Evolutionary conservation across 2,797 vertebrate genomes (phyloP), one percentile per base, ranked within the genome.

Genomic region (Adrianichthys oophorus): DNA sequence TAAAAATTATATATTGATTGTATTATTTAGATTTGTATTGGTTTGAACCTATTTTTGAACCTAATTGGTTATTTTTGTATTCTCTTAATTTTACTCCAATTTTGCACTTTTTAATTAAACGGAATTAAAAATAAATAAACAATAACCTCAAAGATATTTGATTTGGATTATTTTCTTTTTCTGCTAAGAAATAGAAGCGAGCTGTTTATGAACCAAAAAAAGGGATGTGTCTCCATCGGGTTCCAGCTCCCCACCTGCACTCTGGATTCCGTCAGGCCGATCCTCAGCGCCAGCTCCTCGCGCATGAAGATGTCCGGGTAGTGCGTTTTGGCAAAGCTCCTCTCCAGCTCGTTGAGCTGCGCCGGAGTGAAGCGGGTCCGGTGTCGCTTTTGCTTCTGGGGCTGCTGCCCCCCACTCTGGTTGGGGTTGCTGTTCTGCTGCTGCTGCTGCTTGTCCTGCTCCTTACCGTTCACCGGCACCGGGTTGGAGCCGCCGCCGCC

Each of bases 231-330:
- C 15, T 23, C 40, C 32, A 54, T 52, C 14, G 15, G 12, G 37
- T 40, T 47, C 53, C 57, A 46, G 1, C 16, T 43, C 15, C 15
- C 70, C 94, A 98, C 97, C 96, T 98, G 96, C 68, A 98, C 96
- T 49, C 96, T 92, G 72, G 97, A 99, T 82, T 99, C 97, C 2
- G 97, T 99, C 82, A 99, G 95, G 68, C 95, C 97, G 89, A 99
- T 95, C 75, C 97, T 93, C 75, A 99, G 88, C 40, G 97, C 97
- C 90, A 99, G 90, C 70, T 99, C 97, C 82, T 99, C 97, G 13
- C 97, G 88, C 97, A 99, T 99, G 86, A 99, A 99, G 93, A 98
- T 99, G 84, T 99, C 97, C 0, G 97, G 97, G 75, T 99, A 98
- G 91, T 98, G 97, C 37, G 97, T 98, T 85, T 99, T 99, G 76